A percentile compares a stretch with the other conserved stretches of the same genome.
These are phyloP conservation scores for Tortrix viridana DNA, from an alignment of 2,888 invertebrate genomes.

Conservation along the genomic window DNA sequence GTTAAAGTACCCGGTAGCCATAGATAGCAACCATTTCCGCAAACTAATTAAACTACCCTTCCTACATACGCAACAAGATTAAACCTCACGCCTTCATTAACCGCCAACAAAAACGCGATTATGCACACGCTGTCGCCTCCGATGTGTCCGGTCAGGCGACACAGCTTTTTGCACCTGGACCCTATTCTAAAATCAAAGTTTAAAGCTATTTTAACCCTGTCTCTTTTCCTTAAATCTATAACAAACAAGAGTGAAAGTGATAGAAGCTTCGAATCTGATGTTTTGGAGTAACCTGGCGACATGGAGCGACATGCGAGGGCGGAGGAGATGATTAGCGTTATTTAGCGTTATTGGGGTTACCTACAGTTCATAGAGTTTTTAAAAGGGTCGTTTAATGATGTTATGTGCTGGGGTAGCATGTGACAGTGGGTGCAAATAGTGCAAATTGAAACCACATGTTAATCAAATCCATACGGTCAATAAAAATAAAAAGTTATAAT, in stretches of 20 bases:
- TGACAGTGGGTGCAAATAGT: too few relatives aligned
- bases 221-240: too few relatives aligned
- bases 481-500: too few relatives aligned
- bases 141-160: background rate
- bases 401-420: background rate
- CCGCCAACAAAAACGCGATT: conserved; percentile 25
- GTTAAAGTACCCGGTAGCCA: too few relatives aligned
- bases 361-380: conserved; percentile 8
- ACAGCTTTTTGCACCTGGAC: conserved; percentile 16
- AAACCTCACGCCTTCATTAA: conserved; percentile 4
- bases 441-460: too few relatives aligned
- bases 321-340: conserved; percentile 17
- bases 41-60: background rate
- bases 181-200: background rate
- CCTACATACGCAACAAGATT: conserved; percentile 2
- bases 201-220: too few relatives aligned
- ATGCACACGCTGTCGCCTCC: conserved; percentile 24
- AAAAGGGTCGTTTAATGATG: conserved; percentile 3
- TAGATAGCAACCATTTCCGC: background rate
- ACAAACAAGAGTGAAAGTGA: too few relatives aligned
- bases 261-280: too few relatives aligned
- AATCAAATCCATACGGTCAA: background rate
- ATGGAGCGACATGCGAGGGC: conserved; percentile 10
- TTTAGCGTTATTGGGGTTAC: conserved; percentile 18
- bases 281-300: conserved; percentile 13